phyloP scores from a whole-genome alignment of 2,888 invertebrate genomes.

The Eupithecia pulchellata region DNA sequence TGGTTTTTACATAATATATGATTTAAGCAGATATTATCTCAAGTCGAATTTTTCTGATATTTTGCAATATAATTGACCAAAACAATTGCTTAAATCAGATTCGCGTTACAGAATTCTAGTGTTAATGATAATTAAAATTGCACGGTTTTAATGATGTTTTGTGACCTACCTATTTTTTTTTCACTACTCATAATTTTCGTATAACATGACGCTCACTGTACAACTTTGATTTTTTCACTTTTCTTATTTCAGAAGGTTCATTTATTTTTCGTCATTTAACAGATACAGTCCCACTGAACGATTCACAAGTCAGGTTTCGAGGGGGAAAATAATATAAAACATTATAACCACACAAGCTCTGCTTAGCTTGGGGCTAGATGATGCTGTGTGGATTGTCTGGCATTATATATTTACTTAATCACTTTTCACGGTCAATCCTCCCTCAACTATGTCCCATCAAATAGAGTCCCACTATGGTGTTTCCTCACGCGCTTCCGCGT shows the following conservation, averaged over 20 bases:
- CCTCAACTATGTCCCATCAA: background rate
- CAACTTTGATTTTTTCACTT: background rate
- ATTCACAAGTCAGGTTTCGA: background rate
- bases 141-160: background rate
- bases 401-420: too few relatives aligned
- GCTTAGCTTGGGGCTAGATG: too few relatives aligned
- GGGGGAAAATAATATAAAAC: background rate
- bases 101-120: too few relatives aligned
- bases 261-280: background rate
- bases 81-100: too few relatives aligned
- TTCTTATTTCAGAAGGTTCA: background rate
- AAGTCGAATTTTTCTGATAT: too few relatives aligned
- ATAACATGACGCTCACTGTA: constrained; percentile 9
- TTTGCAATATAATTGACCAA: too few relatives aligned
- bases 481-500: constrained; percentile 70
- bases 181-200: background rate
- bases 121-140: background rate
- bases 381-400: too few relatives aligned
- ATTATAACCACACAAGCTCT: too few relatives aligned
- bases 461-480: constrained; percentile 57
- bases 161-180: background rate
- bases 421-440: background rate
- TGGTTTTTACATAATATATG: too few relatives aligned
- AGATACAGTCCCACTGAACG: background rate
- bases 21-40: too few relatives aligned